Evolutionary conservation across 2,113 vertebrate genomes (phyloP), one percentile per base, ranked within the genome.

Genomic region (Physeter macrocephalus): DNA sequence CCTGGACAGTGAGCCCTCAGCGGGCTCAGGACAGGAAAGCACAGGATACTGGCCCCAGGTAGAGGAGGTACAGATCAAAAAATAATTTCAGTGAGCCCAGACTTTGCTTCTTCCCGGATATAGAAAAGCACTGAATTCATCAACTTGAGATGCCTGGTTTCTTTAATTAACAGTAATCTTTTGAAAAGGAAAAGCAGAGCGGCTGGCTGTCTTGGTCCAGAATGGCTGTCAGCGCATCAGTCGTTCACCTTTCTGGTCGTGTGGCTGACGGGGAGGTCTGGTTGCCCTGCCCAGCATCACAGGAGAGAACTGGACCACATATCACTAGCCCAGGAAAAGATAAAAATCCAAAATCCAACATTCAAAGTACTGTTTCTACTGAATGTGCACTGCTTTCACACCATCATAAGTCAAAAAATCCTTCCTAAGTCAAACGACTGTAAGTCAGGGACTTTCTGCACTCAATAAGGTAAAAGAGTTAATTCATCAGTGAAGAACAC

Each of bases 151-250:
- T 23, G 31, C 23, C 75, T 2, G 1, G 31, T 54, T 25, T n/a
- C 31, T 46, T 78, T 78, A 13, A 23, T 8, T n/a, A 78, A 54
- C 49, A n/a, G 75, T 49, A 52, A 78, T 11, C 46, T 52, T 52
- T 54, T 3, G 1, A 49, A 54, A 54, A 20, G 75, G 75, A 54
- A n/a, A 14, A 52, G 75, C 75, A 23, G 75, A 54, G 20, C 0
- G 1, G 75, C 52, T 12, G 17, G 17, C 18, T 57, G 54, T 77
- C 74, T 77, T 11, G 74, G 46, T 77, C 46, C 31, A 77, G 74
- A 52, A 34, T 52, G 49, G 34, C 49, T 20, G 21, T 36, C 49
- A 36, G 18, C 0, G 0, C 17, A 4, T 34, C 5, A 0, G 17
- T 49, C 1, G 0, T 52, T 77, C 31, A 77, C 29, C 46, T 77